Conservation (phyloP, 2,888 invertebrate species). For the Netelia inedita region DNA sequence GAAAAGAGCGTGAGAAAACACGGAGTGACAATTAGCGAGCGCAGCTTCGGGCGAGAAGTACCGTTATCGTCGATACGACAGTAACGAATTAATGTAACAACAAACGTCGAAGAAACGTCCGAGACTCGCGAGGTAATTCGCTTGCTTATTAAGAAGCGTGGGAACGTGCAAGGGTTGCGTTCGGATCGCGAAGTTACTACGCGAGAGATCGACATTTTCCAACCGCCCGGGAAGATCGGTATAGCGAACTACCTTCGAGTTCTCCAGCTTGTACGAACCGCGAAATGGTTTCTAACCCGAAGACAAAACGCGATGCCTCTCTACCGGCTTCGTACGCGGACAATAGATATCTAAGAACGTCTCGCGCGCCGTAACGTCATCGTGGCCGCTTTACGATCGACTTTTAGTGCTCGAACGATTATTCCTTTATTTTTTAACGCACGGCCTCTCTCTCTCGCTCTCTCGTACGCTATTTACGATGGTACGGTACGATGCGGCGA, state of each 20-base stretch:
- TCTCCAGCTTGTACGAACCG: conserved; percentile 5
- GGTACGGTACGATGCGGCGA: conserved; percentile 45
- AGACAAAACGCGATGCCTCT: not conserved
- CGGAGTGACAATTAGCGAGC: conserved; percentile 3
- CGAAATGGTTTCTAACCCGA: conserved; percentile 19
- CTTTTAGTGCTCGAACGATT: conserved; percentile 61
- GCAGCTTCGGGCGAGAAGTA: not conserved
- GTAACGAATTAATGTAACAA: conserved; percentile 13
- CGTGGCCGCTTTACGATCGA: conserved; percentile 56
- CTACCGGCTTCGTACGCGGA: conserved; percentile 15
- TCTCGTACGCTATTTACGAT: conserved; percentile 59
- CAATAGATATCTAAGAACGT: conserved; percentile 30
- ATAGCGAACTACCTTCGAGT: conserved; percentile 15
- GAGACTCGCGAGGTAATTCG: conserved; percentile 45
- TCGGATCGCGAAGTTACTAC: not conserved
- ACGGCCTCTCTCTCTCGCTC: not conserved
- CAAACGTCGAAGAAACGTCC: conserved; percentile 32
- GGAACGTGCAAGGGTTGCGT: conserved; percentile 39
- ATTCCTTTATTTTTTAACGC: conserved; percentile 62
- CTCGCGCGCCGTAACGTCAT: conserved; percentile 11
- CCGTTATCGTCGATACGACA: conserved; percentile 6
- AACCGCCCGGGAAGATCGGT: conserved; percentile 29
- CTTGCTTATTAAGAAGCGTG: conserved; percentile 49
- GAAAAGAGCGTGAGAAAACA: conserved; percentile 29
- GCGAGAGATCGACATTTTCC: not conserved